A percentile compares a stretch with the other conserved stretches of the same genome.
Conservation (phyloP, 1,140 invertebrate species). For the Cheumatopsyche charites region DNA sequence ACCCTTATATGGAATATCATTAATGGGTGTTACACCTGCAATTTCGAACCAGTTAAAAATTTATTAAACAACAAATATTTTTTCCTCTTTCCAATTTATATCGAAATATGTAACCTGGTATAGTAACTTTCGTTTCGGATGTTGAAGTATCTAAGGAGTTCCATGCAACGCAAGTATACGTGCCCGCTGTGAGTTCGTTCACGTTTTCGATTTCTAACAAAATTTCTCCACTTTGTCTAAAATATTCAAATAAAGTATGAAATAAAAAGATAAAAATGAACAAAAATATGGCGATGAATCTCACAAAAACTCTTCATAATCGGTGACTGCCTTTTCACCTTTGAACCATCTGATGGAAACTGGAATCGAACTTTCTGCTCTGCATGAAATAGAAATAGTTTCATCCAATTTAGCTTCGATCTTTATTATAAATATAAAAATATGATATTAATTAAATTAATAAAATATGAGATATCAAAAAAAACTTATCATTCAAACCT, state of each 20-base stretch:
- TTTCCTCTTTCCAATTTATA: too few relatives aligned
- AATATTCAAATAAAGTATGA: not conserved
- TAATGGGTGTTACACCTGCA: too few relatives aligned
- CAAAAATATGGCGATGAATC: not conserved
- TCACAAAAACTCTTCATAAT: not conserved
- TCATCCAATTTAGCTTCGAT: not conserved
- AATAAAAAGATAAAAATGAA: too few relatives aligned
- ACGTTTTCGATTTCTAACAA: not conserved
- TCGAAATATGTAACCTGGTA: not conserved
- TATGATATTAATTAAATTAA: not conserved
- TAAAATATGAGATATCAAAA: not conserved
- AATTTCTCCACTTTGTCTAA: not conserved
- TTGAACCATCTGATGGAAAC: not conserved
- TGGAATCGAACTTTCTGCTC: not conserved
- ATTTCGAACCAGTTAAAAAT: too few relatives aligned
- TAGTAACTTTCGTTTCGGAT: not conserved
- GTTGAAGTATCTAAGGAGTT: not conserved
- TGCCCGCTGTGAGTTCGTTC: not conserved
- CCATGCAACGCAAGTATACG: not conserved
- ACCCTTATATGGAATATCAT: too few relatives aligned
- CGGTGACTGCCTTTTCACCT: not conserved
- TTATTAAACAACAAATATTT: too few relatives aligned
- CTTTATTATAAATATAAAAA: too few relatives aligned
- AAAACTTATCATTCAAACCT: not conserved
- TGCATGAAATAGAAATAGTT: not conserved